Evolutionary conservation across 1,140 invertebrate genomes (phyloP).

Genomic region (Asbolus verrucosus): DNA sequence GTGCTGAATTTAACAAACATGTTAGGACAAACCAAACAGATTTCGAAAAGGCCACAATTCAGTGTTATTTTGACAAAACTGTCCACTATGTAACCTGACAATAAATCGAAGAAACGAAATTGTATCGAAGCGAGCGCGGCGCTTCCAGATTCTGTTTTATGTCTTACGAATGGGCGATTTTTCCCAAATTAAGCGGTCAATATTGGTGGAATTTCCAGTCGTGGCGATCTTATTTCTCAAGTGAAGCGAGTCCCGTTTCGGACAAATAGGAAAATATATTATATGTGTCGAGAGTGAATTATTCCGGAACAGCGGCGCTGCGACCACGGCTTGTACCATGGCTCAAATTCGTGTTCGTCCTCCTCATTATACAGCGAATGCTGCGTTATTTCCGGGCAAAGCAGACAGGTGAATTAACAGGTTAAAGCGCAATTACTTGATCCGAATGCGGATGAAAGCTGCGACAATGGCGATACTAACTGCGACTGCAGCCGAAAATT

Average conservation of each 20-base stretch:
- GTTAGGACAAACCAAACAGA: not conserved
- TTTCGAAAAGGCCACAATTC: not conserved
- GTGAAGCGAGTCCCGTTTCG: not conserved
- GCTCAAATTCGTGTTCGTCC: slow-evolving; percentile 17
- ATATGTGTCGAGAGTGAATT: slow-evolving; percentile 7
- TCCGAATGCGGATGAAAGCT: not conserved
- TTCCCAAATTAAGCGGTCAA: slow-evolving; percentile 8
- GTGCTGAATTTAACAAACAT: too few species aligned
- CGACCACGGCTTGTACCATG: slow-evolving; percentile 14
- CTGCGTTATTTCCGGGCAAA: slow-evolving; percentile 1
- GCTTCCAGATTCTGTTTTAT: too few species aligned
- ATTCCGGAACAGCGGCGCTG: not conserved
- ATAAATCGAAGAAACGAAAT: slow-evolving; percentile 14
- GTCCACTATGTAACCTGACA: too few species aligned
- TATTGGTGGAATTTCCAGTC: not conserved
- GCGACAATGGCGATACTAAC: too few species aligned
- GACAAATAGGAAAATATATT: not conserved
- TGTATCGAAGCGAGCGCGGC: slow-evolving; percentile 4
- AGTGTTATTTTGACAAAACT: not conserved
- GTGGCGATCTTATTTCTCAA: not conserved
- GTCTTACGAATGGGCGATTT: not conserved
- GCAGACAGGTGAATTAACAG: not conserved
- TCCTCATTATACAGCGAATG: slow-evolving; percentile 14
- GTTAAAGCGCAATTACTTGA: not conserved
- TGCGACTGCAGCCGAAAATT: not conserved